phyloP scores from a whole-genome alignment of 2,113 vertebrate genomes.

The Peromyscus polionotus region DNA sequence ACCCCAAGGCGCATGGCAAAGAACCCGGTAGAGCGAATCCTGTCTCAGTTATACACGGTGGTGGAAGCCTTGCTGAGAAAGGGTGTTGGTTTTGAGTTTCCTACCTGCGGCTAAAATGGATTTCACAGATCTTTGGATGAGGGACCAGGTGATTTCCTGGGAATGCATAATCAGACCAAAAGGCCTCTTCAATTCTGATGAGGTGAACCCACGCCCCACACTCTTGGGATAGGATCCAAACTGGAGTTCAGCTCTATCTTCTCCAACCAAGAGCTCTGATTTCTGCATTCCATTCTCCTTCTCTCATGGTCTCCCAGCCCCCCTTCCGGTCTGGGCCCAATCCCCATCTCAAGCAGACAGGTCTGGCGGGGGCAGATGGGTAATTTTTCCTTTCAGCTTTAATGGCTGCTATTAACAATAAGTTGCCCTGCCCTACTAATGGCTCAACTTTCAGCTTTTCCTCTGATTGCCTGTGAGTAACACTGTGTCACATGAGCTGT shows the following conservation, averaged over 20 bases:
- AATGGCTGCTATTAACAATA: slow-evolving; percentile 79
- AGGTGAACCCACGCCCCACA: background rate
- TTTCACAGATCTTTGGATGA: background rate
- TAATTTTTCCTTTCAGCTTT: slow-evolving; percentile 74
- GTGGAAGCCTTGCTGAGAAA: background rate
- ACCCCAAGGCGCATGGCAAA: background rate
- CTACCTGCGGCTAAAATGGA: background rate
- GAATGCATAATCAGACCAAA: background rate
- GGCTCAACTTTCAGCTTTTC: slow-evolving; percentile 76
- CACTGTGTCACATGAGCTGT: slow-evolving; percentile 80
- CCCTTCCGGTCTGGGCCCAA: slow-evolving; percentile 11
- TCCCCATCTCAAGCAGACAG: slow-evolving; percentile 24
- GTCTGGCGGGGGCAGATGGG: slow-evolving; percentile 65
- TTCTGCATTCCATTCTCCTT: slow-evolving; percentile 51
- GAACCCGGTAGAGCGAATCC: background rate
- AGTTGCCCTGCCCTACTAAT: slow-evolving; percentile 75
- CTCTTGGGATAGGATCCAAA: background rate
- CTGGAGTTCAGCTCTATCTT: slow-evolving; percentile 6
- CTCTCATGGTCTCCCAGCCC: background rate
- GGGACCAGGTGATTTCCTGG: background rate
- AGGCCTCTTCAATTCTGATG: too few species aligned
- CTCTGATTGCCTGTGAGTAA: slow-evolving; percentile 79
- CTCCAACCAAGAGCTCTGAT: background rate
- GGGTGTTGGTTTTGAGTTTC: background rate
- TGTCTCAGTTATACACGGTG: background rate